These are phyloP conservation scores for Acholoe squamosa DNA, from an alignment of 2,888 invertebrate species.

Conservation along the genomic window DNA sequence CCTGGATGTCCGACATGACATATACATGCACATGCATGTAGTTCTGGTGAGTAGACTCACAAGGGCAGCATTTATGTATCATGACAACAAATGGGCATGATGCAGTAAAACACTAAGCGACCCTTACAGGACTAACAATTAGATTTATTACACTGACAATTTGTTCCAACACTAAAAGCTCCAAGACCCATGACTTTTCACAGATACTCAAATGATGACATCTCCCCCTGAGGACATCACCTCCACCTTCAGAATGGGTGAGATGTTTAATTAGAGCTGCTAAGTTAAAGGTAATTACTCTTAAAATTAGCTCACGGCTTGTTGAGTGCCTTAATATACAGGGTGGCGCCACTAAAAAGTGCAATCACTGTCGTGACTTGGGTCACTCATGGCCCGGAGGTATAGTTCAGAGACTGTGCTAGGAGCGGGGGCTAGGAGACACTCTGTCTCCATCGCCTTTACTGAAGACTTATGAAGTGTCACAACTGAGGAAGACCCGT, in stretches of 20 bases:
- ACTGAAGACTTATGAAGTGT: no score
- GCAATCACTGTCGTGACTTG: conserved; percentile 7
- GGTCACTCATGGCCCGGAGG: not conserved
- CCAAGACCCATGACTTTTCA: conserved; percentile 25
- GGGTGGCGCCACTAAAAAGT: conserved; percentile 51
- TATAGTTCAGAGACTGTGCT: not conserved
- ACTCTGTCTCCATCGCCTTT: not conserved
- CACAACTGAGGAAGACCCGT: no score
- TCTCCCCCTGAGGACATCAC: not conserved
- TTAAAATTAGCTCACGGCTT: conserved; percentile 2
- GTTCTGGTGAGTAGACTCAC: no score
- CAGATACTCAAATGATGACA: not conserved
- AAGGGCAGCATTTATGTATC: no score
- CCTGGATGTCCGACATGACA: no score
- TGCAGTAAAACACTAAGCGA: no score
- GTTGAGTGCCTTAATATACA: not conserved
- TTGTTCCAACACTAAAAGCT: conserved; percentile 18
- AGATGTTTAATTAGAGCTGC: conserved; percentile 44
- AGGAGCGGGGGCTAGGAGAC: not conserved
- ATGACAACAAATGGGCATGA: no score
- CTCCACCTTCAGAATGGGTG: not conserved
- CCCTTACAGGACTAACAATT: no score
- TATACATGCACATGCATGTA: no score
- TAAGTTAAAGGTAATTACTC: conserved; percentile 46
- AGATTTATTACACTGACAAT: conserved; percentile 25